Base-by-base conservation (phyloP, 2,888 invertebrate species). In the Odontothrips loti region DNA sequence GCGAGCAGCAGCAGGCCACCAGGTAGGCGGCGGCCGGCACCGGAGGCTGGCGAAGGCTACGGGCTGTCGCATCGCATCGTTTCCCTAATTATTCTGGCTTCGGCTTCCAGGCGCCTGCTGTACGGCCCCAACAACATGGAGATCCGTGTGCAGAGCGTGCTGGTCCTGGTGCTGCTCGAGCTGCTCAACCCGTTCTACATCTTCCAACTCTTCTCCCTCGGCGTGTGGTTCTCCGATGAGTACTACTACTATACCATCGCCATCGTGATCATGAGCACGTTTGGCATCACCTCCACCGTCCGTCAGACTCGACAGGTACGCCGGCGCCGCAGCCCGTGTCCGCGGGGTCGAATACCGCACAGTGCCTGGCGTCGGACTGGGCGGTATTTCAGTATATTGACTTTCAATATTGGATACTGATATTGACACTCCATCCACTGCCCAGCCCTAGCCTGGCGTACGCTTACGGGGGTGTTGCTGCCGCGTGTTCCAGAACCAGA, bases 101-200 rank as follows among this genome's bases (percentile, higher is more conserved):
- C 34, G 34, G 34, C 2, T 43, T 43, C 34, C 63, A 63, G 94
- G 85, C 90, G 91, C 80, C 90, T 92, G 85, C 88, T 94, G 10
- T 93, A 93, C 86, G 94, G 94, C 80, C 87, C 88, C 82, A 95
- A 95, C 86, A 90, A 91, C 82, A 94, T 94, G 80, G 90, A 91
- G 84, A 92, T 94, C 1, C 91, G 92, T 85, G 90, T 94, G 1
- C 92, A 93, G 86, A 92, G 91, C 82, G 92, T 93, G 85, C 90
- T 91, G 88, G 89, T 90, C 51, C 87, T 94, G 81, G 91, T 94
- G 83, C 87, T 92, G 43, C 90, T 92, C 83, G 94, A 96, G 91
- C 92, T 94, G 51, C 90, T 96, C 86, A 95, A 95, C 88, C 96
- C 96, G 0, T 96, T 96, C 88, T 96, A 96, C 87, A 90, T 96